Percentiles rank a stretch among this genome's conserved stretches.
These are phyloP conservation scores for Mesembrinibis cayennensis DNA, from an alignment of 2,113 vertebrate species.

Conservation along the genomic window DNA sequence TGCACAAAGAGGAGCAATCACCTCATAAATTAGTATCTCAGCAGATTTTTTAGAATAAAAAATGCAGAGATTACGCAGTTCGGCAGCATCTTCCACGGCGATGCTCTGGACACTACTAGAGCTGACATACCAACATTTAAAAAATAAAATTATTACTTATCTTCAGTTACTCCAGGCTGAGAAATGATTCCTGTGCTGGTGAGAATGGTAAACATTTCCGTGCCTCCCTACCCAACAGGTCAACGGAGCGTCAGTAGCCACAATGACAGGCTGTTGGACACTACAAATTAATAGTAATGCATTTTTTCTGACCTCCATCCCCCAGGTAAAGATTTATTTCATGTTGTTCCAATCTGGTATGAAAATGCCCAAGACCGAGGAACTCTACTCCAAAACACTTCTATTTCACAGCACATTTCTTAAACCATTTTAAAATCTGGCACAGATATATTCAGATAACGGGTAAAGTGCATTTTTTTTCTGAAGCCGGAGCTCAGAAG, in stretches of 20 bases:
- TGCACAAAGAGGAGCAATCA: constrained; percentile 4
- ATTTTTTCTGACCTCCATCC: background rate
- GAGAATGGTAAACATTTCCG: background rate
- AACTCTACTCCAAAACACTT: background rate
- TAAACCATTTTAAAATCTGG: background rate
- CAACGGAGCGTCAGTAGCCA: background rate
- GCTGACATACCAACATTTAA: background rate
- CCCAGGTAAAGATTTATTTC: constrained; percentile 13
- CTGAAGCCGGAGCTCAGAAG: background rate
- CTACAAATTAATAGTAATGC: background rate
- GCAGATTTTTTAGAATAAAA: constrained; percentile 3
- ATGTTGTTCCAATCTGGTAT: background rate
- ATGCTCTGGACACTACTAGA: background rate
- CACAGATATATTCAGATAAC: background rate
- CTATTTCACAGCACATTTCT: background rate
- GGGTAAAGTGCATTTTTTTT: background rate
- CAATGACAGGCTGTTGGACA: constrained; percentile 15
- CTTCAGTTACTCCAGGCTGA: background rate
- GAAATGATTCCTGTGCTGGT: background rate
- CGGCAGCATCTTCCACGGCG: background rate
- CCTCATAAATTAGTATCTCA: constrained; percentile 15
- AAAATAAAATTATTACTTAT: background rate
- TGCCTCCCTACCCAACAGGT: background rate
- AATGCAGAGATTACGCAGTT: background rate
- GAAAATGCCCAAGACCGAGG: background rate